Percentiles rank a stretch among this genome's conserved stretches.
phyloP scores from a whole-genome alignment of 2,797 vertebrate genomes.

The Oreochromis mossambicus region DNA sequence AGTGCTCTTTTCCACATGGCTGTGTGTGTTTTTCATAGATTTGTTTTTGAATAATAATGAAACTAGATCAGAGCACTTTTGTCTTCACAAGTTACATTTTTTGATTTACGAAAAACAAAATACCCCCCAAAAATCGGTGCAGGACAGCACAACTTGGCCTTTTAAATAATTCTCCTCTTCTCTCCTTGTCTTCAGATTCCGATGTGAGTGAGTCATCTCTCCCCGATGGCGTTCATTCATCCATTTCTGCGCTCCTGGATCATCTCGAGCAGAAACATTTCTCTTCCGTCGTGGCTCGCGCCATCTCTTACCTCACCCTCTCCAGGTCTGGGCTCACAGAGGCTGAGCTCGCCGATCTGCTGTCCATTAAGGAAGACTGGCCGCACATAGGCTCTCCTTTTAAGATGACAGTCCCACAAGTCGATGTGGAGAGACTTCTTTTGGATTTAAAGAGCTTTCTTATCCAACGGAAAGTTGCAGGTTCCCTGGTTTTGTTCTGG shows the following conservation, averaged over 20 bases:
- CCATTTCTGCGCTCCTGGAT: slow-evolving; percentile 66
- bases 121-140: background rate
- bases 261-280: slow-evolving; percentile 75
- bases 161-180: background rate
- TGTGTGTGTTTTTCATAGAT: background rate
- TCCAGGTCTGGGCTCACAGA: slow-evolving; percentile 74
- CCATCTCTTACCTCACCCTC: slow-evolving; percentile 70
- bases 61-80: background rate
- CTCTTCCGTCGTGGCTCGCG: slow-evolving; percentile 48
- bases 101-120: background rate
- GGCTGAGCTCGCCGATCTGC: slow-evolving; percentile 74
- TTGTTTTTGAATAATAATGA: background rate
- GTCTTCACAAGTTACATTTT: background rate
- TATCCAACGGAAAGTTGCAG: slow-evolving; percentile 40
- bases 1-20: background rate
- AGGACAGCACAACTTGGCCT: background rate
- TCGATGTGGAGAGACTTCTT: slow-evolving; percentile 70
- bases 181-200: slow-evolving; percentile 41
- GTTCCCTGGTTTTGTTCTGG: slow-evolving; percentile 72
- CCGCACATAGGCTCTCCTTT: background rate
- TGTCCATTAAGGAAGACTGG: slow-evolving; percentile 60
- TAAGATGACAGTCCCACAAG: slow-evolving; percentile 57
- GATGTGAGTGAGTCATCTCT: slow-evolving; percentile 71
- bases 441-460: slow-evolving; percentile 74
- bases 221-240: slow-evolving; percentile 63